phyloP scores from a whole-genome alignment of 2,113 vertebrate species.

The Megaceryle maxima region DNA sequence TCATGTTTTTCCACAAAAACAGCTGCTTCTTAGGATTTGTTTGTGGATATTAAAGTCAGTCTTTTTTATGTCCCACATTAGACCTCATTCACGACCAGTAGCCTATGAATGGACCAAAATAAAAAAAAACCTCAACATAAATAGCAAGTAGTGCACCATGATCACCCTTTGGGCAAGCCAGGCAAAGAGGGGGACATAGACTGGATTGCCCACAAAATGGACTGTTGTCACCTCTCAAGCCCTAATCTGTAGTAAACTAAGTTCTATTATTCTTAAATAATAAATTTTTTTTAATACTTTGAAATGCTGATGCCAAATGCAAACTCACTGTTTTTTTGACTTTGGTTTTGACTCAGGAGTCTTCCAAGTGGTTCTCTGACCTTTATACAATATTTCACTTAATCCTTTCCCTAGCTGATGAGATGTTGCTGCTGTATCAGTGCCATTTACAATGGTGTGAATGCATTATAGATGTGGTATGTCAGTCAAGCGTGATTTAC shows the following conservation, averaged over 20 bases:
- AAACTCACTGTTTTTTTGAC: neutral
- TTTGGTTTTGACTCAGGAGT: neutral
- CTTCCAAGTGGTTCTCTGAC: neutral
- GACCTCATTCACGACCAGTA: neutral
- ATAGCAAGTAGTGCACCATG: neutral
- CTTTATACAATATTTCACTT: neutral
- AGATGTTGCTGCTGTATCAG: neutral
- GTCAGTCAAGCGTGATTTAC: neutral
- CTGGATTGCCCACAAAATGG: neutral
- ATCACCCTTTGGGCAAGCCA: neutral
- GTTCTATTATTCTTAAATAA: neutral
- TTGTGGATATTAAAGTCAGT: neutral
- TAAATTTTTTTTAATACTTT: neutral
- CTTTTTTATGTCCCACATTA: neutral
- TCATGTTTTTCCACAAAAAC: neutral
- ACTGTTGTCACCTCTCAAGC: neutral
- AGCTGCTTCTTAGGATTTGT: neutral
- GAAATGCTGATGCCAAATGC: neutral
- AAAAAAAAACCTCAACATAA: neutral
- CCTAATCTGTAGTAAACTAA: neutral
- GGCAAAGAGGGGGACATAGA: neutral
- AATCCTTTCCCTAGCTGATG: neutral
- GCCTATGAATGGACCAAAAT: neutral
- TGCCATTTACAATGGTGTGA: too few species aligned
- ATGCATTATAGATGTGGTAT: too few species aligned